These are phyloP conservation scores for Albula glossodonta DNA, from an alignment of 2,113 vertebrate genomes.

Conservation along the genomic window DNA sequence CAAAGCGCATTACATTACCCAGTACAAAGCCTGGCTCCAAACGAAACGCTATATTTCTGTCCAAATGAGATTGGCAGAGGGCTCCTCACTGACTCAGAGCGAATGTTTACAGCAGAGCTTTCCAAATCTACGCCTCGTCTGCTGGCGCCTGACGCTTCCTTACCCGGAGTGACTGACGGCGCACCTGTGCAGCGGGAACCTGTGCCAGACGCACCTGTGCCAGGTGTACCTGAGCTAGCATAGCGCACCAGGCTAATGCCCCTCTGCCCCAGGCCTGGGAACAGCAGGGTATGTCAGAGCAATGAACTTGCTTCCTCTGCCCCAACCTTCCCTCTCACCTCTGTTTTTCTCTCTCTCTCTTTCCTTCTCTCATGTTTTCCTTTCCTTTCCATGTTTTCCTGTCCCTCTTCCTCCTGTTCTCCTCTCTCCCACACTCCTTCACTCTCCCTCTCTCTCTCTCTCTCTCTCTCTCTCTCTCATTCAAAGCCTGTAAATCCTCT, in stretches of 20 bases:
- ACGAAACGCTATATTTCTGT: slow-evolving; percentile 2
- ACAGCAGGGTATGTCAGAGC: too few relatives aligned
- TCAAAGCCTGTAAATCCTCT: background rate
- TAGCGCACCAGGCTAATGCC: too few relatives aligned
- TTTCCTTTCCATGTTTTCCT: background rate
- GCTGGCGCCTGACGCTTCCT: too few relatives aligned
- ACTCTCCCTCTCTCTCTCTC: background rate
- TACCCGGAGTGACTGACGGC: too few relatives aligned
- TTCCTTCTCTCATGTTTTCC: background rate
- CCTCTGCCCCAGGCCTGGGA: too few relatives aligned
- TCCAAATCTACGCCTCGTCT: too few relatives aligned
- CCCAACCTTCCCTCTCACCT: background rate
- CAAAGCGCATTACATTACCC: slow-evolving; percentile 26
- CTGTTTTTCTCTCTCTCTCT: background rate
- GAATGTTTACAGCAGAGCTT: too few relatives aligned
- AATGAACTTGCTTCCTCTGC: too few relatives aligned
- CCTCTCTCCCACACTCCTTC: background rate
- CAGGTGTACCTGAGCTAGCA: too few relatives aligned
- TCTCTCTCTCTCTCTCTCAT: background rate
- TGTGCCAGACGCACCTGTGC: too few relatives aligned
- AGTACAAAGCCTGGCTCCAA: slow-evolving; percentile 5
- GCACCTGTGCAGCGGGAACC: too few relatives aligned
- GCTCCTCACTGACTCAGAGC: too few relatives aligned
- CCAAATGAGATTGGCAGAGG: background rate
- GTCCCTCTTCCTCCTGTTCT: slow-evolving; percentile 2